phyloP scores from a whole-genome alignment of 2,113 vertebrate genomes.

The Takifugu flavidus region DNA sequence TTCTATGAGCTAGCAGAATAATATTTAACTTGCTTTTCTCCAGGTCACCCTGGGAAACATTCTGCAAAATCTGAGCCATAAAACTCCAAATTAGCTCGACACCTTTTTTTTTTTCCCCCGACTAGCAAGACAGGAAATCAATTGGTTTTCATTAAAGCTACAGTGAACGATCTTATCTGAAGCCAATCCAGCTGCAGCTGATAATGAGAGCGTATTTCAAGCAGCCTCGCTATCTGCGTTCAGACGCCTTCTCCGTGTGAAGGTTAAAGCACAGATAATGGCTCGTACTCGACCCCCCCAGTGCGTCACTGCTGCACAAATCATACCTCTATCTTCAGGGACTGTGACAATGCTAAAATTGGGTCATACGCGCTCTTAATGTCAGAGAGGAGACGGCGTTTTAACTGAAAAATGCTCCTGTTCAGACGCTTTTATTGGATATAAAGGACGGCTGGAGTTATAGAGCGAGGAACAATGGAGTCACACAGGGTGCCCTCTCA shows the following conservation, averaged over 20 bases:
- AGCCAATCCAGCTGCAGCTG: conserved; percentile 38
- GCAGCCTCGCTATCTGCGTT: conserved; percentile 43
- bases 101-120: neutral
- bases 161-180: conserved; percentile 57
- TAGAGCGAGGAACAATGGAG: neutral
- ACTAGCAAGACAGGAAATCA: conserved; percentile 60
- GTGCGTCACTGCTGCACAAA: conserved; percentile 48
- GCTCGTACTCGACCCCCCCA: conserved; percentile 37
- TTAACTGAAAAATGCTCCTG: conserved; percentile 12
- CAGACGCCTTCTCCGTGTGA: conserved; percentile 60
- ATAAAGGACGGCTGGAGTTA: conserved; percentile 7
- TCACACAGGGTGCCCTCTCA: neutral
- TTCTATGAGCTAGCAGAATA: conserved; percentile 31
- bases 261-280: conserved; percentile 70
- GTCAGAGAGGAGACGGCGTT: conserved; percentile 21
- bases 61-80: conserved; percentile 14
- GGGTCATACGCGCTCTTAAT: conserved; percentile 45
- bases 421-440: conserved; percentile 16
- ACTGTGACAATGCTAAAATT: conserved; percentile 52
- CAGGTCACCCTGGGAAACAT: conserved; percentile 42
- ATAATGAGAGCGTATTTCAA: conserved; percentile 73
- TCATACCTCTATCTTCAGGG: conserved; percentile 58
- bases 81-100: conserved; percentile 14
- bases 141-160: conserved; percentile 68
- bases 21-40: conserved; percentile 32